Base-by-base conservation (phyloP, 2,113 vertebrate genomes). In the Mugil cephalus region DNA sequence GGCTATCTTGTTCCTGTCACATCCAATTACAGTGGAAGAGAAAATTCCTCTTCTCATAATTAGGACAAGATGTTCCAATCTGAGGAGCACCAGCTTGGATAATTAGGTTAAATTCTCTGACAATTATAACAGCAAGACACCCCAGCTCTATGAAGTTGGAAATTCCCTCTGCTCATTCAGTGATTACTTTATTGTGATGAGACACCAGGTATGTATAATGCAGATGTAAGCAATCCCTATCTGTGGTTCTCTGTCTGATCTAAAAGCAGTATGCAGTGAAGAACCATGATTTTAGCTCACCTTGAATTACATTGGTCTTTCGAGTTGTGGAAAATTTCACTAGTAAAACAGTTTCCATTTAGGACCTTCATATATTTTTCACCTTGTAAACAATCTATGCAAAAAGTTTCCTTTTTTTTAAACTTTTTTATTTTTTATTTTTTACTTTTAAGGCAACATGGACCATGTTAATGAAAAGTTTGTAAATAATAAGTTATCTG, bases 41-140 rank as follows among this genome's bases (percentile, higher is more conserved):
- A 75, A 73, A 84, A 76, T 86, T 93, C 90, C 89, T 88, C 88
- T 83, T 69, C 80, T 93, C 88, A 92, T 95, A 94, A 95, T 94
- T 95, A 94, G 93, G 88, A 92, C 88, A 88, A 84, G 84, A 43
- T 90, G 89, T 93, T 95, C 86, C 76, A 73, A 78, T 90, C 81
- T 80, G 79, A 87, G 5, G 61, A 61, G 56, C 69, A 43, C 30
- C 19, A 61, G 65, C 55, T 65, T 19, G 52, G 72, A 74, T 85
- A 80, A 83, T 84, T 87, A 82, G 69, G 43, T 76, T n/a, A n/a
- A n/a, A n/a, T n/a, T 79, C 40, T 69, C 38, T 51, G 75, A 73
- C 76, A 71, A 74, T 75, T 81, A 77, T n/a, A 72, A 56, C 50
- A 39, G 6, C 53, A 24, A 50, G 38, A 14, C 2, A 19, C 34